Evolutionary conservation across 1,140 invertebrate genomes (phyloP).

Genomic region (Agrilus planipennis): DNA sequence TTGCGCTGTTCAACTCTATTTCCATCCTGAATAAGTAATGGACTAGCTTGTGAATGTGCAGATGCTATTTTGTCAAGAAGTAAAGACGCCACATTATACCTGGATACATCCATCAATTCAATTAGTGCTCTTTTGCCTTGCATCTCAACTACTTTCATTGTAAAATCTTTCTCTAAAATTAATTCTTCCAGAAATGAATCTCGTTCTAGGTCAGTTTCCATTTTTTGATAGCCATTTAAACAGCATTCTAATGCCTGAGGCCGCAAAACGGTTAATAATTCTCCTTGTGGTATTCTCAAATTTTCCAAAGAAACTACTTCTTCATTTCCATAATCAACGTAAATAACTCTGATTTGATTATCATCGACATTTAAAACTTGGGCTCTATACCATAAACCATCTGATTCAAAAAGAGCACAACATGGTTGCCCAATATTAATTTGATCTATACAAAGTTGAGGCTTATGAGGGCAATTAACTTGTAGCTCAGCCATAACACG

Average conservation of each 20-base stretch:
- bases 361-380: conserved; percentile 40
- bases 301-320: conserved; percentile 44
- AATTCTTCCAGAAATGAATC: conserved; percentile 36
- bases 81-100: conserved; percentile 27
- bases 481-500: conserved; percentile 42
- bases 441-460: conserved; percentile 36
- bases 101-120: conserved; percentile 37
- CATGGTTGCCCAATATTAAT: conserved; percentile 50
- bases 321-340: conserved; percentile 74
- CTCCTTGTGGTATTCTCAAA: conserved; percentile 48
- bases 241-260: conserved; percentile 67
- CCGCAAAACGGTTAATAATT: conserved; percentile 47
- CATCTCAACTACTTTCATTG: conserved; percentile 42
- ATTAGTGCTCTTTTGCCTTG: conserved; percentile 37
- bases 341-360: conserved; percentile 43
- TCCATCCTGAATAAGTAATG: conserved; percentile 25
- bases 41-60: conserved; percentile 24
- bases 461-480: conserved; percentile 25
- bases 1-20: conserved; percentile 27
- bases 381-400: conserved; percentile 61
- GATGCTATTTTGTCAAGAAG: conserved; percentile 27
- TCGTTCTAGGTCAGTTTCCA: conserved; percentile 28
- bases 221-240: conserved; percentile 41
- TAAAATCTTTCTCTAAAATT: conserved; percentile 38
- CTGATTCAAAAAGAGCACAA: conserved; percentile 57